These are phyloP conservation scores for Taenioides sp. DNA, from an alignment of 2,797 vertebrate species.

Conservation along the genomic window DNA sequence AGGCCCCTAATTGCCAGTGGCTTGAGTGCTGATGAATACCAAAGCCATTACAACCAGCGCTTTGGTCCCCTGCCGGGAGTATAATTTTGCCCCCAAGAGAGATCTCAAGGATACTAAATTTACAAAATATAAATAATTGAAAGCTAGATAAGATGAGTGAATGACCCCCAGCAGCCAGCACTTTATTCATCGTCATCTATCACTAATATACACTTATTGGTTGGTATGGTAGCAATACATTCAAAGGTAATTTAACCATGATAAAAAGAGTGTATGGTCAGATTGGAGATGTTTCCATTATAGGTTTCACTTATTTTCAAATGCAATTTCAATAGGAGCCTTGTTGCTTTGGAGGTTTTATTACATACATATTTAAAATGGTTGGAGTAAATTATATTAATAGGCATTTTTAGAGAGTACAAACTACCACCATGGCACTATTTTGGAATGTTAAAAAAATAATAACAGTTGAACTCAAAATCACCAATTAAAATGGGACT, in stretches of 20 bases:
- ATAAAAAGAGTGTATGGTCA: background rate
- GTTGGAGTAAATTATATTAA: background rate
- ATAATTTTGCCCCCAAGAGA: slow-evolving; percentile 61
- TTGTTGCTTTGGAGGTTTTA: background rate
- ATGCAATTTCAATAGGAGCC: background rate
- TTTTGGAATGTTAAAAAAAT: too few species aligned
- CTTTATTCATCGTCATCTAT: slow-evolving; percentile 40
- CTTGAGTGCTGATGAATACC: slow-evolving; percentile 61
- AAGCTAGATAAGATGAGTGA: slow-evolving; percentile 53
- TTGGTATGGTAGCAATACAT: slow-evolving; percentile 39
- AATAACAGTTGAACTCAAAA: too few species aligned
- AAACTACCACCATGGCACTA: background rate
- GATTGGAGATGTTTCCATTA: background rate
- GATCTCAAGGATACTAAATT: slow-evolving; percentile 62
- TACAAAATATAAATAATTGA: slow-evolving; percentile 73
- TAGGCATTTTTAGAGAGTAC: background rate
- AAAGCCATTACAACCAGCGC: slow-evolving; percentile 54
- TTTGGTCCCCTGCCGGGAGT: slow-evolving; percentile 61
- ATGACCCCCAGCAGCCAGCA: slow-evolving; percentile 60
- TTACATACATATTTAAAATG: background rate
- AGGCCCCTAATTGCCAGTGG: slow-evolving; percentile 63
- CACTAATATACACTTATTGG: slow-evolving; percentile 26
- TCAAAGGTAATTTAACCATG: slow-evolving; percentile 27
- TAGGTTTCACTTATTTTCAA: background rate
- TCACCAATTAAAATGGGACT: background rate